Percentiles rank a stretch among this genome's conserved stretches.
phyloP scores from a whole-genome alignment of 2,113 vertebrate species.

The Cyprinodon tularosa region DNA sequence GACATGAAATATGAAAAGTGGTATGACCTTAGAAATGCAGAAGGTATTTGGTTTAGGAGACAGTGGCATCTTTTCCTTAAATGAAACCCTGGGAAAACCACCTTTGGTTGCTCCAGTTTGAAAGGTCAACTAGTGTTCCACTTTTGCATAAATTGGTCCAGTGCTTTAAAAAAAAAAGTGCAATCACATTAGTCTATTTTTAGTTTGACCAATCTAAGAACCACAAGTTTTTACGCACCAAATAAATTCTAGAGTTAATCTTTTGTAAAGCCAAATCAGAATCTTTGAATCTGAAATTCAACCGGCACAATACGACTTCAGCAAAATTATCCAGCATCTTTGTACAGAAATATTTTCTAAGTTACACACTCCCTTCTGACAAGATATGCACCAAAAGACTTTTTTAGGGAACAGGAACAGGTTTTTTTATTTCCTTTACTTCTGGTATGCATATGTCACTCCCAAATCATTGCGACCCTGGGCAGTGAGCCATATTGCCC shows the following conservation, averaged over 20 bases:
- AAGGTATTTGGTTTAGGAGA: too few relatives aligned
- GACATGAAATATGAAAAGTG: too few relatives aligned
- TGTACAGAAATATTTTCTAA: not conserved
- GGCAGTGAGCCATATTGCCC: not conserved
- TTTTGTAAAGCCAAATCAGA: not conserved
- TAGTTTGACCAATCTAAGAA: not conserved
- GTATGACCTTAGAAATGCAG: too few relatives aligned
- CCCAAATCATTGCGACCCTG: not conserved
- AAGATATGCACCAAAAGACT: not conserved
- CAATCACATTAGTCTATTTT: not conserved
- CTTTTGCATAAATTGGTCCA: not conserved
- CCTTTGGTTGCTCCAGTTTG: too few relatives aligned
- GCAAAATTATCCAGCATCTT: not conserved
- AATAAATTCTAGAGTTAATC: not conserved
- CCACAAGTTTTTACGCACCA: not conserved
- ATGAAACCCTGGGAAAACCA: too few relatives aligned
- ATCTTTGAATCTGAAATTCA: not conserved
- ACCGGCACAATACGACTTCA: not conserved
- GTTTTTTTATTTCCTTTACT: not conserved
- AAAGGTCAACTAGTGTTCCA: too few relatives aligned
- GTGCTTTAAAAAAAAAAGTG: not conserved
- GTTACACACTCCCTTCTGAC: not conserved
- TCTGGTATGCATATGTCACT: not conserved
- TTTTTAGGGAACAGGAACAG: not conserved
- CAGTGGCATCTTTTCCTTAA: too few relatives aligned